Base-by-base conservation (phyloP, 2,797 vertebrate genomes). In the Thunnus albacares region DNA sequence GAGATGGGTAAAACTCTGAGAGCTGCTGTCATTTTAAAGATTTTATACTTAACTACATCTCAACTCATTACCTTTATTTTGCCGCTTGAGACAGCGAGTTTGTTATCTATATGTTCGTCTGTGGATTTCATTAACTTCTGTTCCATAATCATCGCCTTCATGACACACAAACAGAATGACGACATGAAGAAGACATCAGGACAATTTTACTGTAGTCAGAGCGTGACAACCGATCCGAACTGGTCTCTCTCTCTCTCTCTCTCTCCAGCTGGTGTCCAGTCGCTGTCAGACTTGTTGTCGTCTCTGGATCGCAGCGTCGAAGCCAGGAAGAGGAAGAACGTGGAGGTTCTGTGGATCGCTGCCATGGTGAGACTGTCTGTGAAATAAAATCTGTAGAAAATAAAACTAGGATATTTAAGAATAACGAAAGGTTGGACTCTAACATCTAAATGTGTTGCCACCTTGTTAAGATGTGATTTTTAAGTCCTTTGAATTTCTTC, bases 281-380 rank as follows among this genome's bases (percentile, higher is more conserved):
- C 95, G 14, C 93, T 98, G 70, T 95, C 96, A 69, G 96, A 97
- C 60, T 80, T 97, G 82, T 74, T 99, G 79, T 95, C 96, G 75
- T 97, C 96, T 76, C 96, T 99, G 55, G 95, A 96, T 35, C 96
- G 95, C 91, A 97, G 96, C 47, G 88, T 98, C 2, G 96, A 96
- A 58, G 87, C 92, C 83, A 97, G 93, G 94, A 99, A 97, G 89
- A 97, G 96, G 87, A 98, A 98, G 94, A 99, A 99, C 55, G 97
- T 98, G 66, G 97, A 98, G 93, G 96, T 99, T 77, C 95, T 99
- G 93, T 98, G 97, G 97, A 89, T 96, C 43, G 97, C 98, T 61
- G 97, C 97, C 0, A 93, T 85, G 79, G 98, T 99, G 91, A 96
- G 95, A 68, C 24, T 24, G 24, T 24, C 0, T 9, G 30, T 10